A percentile compares a stretch with the other conserved stretches of the same genome.
phyloP scores from a whole-genome alignment of 2,113 vertebrate genomes.

The Electrona antarctica region DNA sequence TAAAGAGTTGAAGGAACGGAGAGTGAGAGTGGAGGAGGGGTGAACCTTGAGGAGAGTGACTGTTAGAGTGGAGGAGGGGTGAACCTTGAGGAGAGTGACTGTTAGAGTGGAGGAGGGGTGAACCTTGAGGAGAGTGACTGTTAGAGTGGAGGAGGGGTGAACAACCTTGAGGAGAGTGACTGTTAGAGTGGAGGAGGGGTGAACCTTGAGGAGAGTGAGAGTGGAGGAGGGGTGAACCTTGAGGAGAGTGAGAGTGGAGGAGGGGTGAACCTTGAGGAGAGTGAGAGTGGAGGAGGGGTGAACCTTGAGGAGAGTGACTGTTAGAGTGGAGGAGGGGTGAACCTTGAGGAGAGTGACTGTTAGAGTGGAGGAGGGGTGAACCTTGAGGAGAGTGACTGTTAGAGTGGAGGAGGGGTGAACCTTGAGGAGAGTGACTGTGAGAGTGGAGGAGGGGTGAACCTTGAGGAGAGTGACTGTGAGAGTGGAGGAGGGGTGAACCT shows the following conservation, averaged over 20 bases:
- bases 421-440: background rate
- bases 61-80: no score
- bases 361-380: no score
- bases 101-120: background rate
- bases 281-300: background rate
- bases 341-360: no score
- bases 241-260: background rate
- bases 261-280: background rate
- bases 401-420: constrained; percentile 5
- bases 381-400: background rate
- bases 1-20: background rate
- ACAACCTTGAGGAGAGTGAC: constrained; percentile 6
- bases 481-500: no score
- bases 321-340: no score
- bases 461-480: constrained; percentile 9
- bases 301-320: constrained; percentile 2
- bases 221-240: no score
- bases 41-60: constrained; percentile 5
- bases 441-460: no score
- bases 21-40: background rate
- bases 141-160: no score
- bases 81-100: no score
- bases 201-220: no score
- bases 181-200: no score
- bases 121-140: constrained; percentile 1